A percentile compares a stretch with the other conserved stretches of the same genome.
These are phyloP conservation scores for Formica selysi DNA, from an alignment of 1,140 invertebrate species.

Conservation along the genomic window DNA sequence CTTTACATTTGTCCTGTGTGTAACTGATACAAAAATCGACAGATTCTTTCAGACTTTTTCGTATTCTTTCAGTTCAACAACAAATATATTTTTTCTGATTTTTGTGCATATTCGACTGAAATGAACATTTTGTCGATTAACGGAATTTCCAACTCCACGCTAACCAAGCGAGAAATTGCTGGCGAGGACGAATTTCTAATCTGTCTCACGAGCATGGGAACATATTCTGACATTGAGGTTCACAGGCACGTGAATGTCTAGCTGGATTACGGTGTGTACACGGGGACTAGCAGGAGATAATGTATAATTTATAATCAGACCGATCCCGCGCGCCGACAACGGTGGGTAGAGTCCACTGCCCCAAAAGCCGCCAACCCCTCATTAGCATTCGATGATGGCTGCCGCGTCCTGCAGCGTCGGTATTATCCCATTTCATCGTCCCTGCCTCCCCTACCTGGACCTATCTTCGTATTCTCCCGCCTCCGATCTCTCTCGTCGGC, in stretches of 20 bases:
- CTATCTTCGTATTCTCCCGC: constrained; percentile 57
- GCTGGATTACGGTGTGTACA: constrained; percentile 81
- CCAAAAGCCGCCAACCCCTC: constrained; percentile 84
- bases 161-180: constrained; percentile 17
- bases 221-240: constrained; percentile 71
- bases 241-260: constrained; percentile 67
- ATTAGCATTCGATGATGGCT: constrained; percentile 87
- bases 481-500: constrained; percentile 51
- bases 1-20: not conserved
- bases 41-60: not conserved
- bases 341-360: constrained; percentile 77
- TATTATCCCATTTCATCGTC: constrained; percentile 82
- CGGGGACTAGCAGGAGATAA: constrained; percentile 83
- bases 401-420: constrained; percentile 85
- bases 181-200: constrained; percentile 60
- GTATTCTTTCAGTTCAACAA: not conserved
- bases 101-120: not conserved
- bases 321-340: constrained; percentile 77
- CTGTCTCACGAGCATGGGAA: constrained; percentile 61
- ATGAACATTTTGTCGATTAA: constrained; percentile 9
- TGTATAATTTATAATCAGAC: constrained; percentile 87
- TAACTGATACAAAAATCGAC: not conserved
- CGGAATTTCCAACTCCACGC: not conserved
- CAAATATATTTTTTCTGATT: constrained; percentile 3
- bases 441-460: constrained; percentile 72